Evolutionary conservation across 2,113 vertebrate genomes (phyloP).

Genomic region (Cygnus buccinator): DNA sequence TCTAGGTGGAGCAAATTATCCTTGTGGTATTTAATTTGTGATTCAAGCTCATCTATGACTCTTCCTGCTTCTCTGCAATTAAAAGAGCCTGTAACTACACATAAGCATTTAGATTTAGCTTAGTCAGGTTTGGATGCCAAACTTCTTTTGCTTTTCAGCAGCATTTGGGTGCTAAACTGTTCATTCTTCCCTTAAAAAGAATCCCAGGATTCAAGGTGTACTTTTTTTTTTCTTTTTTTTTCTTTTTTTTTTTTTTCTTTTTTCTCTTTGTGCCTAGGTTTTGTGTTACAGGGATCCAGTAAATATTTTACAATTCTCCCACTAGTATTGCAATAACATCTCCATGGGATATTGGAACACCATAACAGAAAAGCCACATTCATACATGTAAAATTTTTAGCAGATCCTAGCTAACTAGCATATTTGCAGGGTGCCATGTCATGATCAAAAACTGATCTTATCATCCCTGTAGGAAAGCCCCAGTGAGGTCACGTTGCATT

Average conservation of each 20-base stretch:
- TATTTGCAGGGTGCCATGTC: conserved; percentile 3
- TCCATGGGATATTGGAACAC: neutral
- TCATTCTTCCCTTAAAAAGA: neutral
- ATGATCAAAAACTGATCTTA: conserved; percentile 45
- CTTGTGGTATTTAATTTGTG: conserved; percentile 30
- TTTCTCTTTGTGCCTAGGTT: neutral
- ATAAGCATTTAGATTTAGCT: conserved; percentile 7
- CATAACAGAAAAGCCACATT: neutral
- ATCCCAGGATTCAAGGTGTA: neutral
- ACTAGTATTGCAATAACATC: neutral
- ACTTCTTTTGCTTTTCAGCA: neutral
- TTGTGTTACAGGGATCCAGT: neutral
- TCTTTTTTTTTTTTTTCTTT: too few relatives aligned
- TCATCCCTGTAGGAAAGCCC: neutral
- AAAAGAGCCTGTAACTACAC: neutral
- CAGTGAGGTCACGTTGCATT: conserved; percentile 37
- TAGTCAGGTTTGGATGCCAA: neutral
- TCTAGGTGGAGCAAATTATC: conserved; percentile 29
- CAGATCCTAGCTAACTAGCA: neutral
- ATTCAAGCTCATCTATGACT: conserved; percentile 41
- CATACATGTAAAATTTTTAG: neutral
- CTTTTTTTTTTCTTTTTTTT: rapidly evolving
- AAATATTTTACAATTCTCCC: neutral
- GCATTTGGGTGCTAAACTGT: neutral
- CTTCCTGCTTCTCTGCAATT: conserved; percentile 21